phyloP scores from a whole-genome alignment of 1,140 invertebrate genomes.

The Penaeus indicus region DNA sequence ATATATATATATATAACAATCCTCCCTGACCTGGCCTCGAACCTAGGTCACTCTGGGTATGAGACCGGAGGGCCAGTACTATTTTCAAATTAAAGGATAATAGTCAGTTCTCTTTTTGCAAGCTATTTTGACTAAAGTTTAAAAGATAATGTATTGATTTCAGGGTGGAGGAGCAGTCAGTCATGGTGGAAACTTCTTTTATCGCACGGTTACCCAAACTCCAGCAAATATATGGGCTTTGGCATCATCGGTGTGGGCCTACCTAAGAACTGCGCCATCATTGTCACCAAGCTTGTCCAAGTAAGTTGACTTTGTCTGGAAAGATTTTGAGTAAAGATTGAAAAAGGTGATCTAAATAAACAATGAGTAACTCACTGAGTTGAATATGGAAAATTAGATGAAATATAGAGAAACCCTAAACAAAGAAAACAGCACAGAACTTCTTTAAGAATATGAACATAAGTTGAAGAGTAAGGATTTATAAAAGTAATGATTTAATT shows the following conservation, averaged over 20 bases:
- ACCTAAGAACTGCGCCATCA: slow-evolving; percentile 28
- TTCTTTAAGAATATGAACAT: no score
- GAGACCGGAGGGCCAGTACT: no score
- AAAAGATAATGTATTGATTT: neutral
- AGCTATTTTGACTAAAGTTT: no score
- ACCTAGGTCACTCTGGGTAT: no score
- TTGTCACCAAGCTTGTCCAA: slow-evolving; percentile 48
- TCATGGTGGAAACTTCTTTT: slow-evolving; percentile 56
- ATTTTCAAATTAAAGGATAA: no score
- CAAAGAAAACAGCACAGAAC: neutral
- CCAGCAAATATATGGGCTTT: slow-evolving; percentile 58
- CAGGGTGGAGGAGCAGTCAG: slow-evolving; percentile 47
- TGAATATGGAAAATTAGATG: neutral
- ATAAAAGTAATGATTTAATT: no score
- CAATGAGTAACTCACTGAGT: neutral
- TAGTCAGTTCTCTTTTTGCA: neutral
- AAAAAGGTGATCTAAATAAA: neutral
- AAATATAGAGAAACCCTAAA: neutral
- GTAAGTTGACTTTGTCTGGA: slow-evolving; percentile 30
- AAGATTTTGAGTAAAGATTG: neutral
- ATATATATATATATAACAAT: no score
- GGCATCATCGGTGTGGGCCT: slow-evolving; percentile 47
- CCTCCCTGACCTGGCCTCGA: no score
- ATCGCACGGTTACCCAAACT: slow-evolving; percentile 54
- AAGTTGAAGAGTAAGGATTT: no score